These are phyloP conservation scores for Heliothis peltigera DNA, from an alignment of 2,888 invertebrate genomes.

Conservation along the genomic window DNA sequence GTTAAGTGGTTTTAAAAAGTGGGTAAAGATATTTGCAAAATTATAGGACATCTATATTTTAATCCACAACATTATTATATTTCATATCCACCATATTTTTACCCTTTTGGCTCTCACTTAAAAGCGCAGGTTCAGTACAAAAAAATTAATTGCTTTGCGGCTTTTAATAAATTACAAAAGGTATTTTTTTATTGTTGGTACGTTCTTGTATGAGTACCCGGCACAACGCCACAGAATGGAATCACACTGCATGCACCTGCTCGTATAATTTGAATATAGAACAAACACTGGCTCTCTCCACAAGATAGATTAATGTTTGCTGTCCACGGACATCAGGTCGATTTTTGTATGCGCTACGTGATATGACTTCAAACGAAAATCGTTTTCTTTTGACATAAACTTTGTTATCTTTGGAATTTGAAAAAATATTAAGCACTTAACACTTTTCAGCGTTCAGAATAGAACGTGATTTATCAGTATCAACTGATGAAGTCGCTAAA, in stretches of 20 bases:
- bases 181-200: conserved; percentile 16
- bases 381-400: conserved; percentile 34
- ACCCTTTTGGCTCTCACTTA: conserved; percentile 40
- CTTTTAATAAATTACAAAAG: conserved; percentile 42
- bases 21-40: background rate
- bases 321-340: conserved; percentile 55
- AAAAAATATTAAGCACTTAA: conserved; percentile 60
- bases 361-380: conserved; percentile 39
- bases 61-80: conserved; percentile 29
- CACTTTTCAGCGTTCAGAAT: conserved; percentile 57
- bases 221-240: conserved; percentile 4
- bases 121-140: conserved; percentile 34
- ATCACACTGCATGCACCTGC: conserved; percentile 25
- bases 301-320: conserved; percentile 43
- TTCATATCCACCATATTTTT: conserved; percentile 38
- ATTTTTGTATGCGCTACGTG: conserved; percentile 61
- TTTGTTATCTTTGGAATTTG: conserved; percentile 48
- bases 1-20: no score
- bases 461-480: conserved; percentile 76
- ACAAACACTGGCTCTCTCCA: conserved; percentile 19
- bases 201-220: conserved; percentile 10
- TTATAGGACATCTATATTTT: conserved; percentile 2
- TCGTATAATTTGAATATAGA: conserved; percentile 31
- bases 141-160: conserved; percentile 52
- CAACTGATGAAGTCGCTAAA: conserved; percentile 72